Conservation (phyloP, 2,888 invertebrate genomes). For the Idaea dimidiata region DNA sequence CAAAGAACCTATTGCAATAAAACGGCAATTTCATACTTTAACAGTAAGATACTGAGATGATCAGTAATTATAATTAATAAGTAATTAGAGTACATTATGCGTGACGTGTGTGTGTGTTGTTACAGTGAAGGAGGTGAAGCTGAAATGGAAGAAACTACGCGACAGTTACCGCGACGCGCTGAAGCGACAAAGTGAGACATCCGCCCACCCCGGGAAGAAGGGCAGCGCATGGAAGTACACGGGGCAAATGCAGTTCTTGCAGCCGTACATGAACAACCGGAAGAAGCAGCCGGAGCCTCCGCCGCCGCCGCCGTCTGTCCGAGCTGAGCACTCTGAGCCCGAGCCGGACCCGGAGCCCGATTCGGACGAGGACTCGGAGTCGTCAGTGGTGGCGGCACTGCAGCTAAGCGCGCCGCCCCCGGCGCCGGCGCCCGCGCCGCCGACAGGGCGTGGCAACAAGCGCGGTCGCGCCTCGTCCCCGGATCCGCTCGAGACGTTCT, state of each 20-base stretch:
- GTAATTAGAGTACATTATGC: too few species aligned
- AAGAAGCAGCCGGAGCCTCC: conserved; percentile 53
- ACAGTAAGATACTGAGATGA: too few species aligned
- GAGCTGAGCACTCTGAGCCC: conserved; percentile 25
- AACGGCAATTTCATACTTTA: too few species aligned
- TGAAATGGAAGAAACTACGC: conserved; percentile 73
- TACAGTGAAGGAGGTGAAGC: conserved; percentile 71
- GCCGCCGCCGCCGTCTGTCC: conserved; percentile 31
- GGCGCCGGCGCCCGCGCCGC: conserved; percentile 16
- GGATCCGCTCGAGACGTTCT: conserved; percentile 70
- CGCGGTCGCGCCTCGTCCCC: conserved; percentile 26
- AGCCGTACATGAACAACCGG: conserved; percentile 71
- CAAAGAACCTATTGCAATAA: too few species aligned
- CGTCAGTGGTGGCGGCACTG: conserved; percentile 33
- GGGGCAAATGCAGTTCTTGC: conserved; percentile 70
- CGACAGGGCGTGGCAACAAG: too few species aligned
- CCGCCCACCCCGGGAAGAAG: conserved; percentile 53
- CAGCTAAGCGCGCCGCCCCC: conserved; percentile 17
- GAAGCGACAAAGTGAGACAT: conserved; percentile 66
- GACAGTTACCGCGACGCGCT: conserved; percentile 75
- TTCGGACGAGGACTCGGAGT: conserved; percentile 39
- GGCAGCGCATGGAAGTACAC: conserved; percentile 70
- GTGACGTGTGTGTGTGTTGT: too few species aligned
- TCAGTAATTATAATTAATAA: too few species aligned
- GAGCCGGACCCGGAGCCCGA: conserved; percentile 40